Evolutionary conservation across 2,113 vertebrate species (phyloP), one percentile per base, ranked within the genome.

Genomic region (Catharus minimus): DNA sequence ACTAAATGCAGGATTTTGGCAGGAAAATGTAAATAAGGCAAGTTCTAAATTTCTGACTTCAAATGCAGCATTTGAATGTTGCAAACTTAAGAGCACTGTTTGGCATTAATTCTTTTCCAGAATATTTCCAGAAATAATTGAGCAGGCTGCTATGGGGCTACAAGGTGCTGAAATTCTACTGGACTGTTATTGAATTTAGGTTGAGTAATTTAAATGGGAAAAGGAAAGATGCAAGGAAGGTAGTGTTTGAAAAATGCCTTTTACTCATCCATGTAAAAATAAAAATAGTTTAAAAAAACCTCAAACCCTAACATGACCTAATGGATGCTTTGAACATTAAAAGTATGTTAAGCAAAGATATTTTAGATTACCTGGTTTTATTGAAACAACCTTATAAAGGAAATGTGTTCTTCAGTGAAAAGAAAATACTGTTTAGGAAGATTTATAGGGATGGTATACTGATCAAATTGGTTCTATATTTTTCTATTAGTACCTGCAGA

Each of bases 1-100:
- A 78, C 69, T 62, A 62, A 86, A 77, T 36, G 11, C n/a, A 82
- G 67, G 30, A 56, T 89, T 82, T 94, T 94, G 89, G 83, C 92
- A 95, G 76, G 33, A 43, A 52, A 62, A 44, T 56, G 4, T 65
- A 77, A 86, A 85, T 83, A 53, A 88, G 64, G 43, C 66, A 89
- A 77, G 56, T 69, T 89, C 64, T 88, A 68, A 65, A 86, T 88
- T 81, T 81, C n/a, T 88, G 1, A 65, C 53, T 90, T 96, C 64
- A 82, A 86, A 78, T 73, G 30, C 17, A 75, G 6, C 10, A 41
- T 84, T 91, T 88, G 68, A 75, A 88, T 91, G 20, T 74, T 92
- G 57, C 32, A 60, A 73, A 84, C 22, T 82, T 82, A 61, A 88
- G 57, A 82, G 60, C 33, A 64, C 46, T 3, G 2, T 65, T 86